Evolutionary conservation across 2,888 invertebrate genomes (phyloP).

Genomic region (Aphrophora alni): DNA sequence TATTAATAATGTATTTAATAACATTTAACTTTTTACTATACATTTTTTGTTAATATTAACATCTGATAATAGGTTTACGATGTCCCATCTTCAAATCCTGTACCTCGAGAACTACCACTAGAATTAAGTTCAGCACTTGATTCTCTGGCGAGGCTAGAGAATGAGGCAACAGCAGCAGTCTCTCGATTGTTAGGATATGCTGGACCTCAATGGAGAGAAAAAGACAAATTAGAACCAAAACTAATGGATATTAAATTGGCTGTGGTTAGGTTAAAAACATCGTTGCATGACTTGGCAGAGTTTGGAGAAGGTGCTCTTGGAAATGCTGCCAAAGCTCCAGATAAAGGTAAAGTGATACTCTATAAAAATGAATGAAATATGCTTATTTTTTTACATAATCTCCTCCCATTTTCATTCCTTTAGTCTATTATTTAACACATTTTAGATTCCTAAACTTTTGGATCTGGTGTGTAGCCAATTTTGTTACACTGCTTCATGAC

Average conservation of each 20-base stretch:
- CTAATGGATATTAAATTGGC: slow-evolving; percentile 85
- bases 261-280: slow-evolving; percentile 76
- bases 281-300: slow-evolving; percentile 85
- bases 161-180: slow-evolving; percentile 82
- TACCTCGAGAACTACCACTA: slow-evolving; percentile 70
- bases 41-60: too few species aligned
- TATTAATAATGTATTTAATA: too few species aligned
- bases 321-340: slow-evolving; percentile 82
- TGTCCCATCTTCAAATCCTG: slow-evolving; percentile 60
- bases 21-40: too few species aligned
- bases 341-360: slow-evolving; percentile 71
- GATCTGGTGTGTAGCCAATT: too few species aligned
- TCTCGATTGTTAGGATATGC: slow-evolving; percentile 79
- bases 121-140: slow-evolving; percentile 79
- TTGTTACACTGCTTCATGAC: too few species aligned
- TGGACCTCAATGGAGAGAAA: slow-evolving; percentile 79
- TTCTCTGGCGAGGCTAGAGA: slow-evolving; percentile 74
- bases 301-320: slow-evolving; percentile 89
- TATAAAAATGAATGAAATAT: too few species aligned
- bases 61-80: slow-evolving; percentile 61
- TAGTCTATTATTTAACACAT: too few species aligned
- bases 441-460: too few species aligned
- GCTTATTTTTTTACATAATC: too few species aligned
- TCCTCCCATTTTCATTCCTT: too few species aligned
- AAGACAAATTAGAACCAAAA: slow-evolving; percentile 77